Percentiles rank a stretch among this genome's conserved stretches.
Evolutionary conservation across 2,888 invertebrate species (phyloP).

Genomic region (Nezara viridula): DNA sequence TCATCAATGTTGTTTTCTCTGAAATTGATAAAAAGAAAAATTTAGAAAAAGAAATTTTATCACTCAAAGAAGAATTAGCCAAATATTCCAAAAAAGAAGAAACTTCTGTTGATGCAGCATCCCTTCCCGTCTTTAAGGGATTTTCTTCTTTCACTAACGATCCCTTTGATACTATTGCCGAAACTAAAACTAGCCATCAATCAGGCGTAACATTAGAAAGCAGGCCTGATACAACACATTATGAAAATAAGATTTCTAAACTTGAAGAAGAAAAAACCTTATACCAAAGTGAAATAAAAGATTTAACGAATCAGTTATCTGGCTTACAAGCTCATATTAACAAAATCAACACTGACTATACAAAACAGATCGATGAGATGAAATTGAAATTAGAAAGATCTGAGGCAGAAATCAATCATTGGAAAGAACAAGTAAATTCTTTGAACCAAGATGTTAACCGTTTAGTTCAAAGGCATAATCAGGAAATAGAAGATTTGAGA

Average conservation of each 20-base stretch:
- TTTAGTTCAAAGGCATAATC: constrained; percentile 67
- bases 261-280: constrained; percentile 44
- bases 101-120: not conserved
- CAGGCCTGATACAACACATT: constrained; percentile 62
- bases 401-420: constrained; percentile 59
- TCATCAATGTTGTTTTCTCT: not conserved
- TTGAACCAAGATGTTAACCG: constrained; percentile 69
- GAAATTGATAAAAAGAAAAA: not conserved
- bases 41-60: constrained; percentile 24
- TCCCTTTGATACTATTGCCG: constrained; percentile 65
- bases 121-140: constrained; percentile 57
- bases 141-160: constrained; percentile 52
- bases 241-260: constrained; percentile 29
- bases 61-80: not conserved
- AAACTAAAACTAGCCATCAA: constrained; percentile 64
- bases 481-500: constrained; percentile 58
- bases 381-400: constrained; percentile 36
- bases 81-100: not conserved
- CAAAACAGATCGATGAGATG: constrained; percentile 32
- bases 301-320: constrained; percentile 15
- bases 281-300: constrained; percentile 34
- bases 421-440: constrained; percentile 54
- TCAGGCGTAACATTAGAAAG: constrained; percentile 68
- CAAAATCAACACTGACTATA: not conserved
- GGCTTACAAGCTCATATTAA: constrained; percentile 17